Conservation (phyloP, 2,888 invertebrate genomes). For the Leistus spinibarbis region DNA sequence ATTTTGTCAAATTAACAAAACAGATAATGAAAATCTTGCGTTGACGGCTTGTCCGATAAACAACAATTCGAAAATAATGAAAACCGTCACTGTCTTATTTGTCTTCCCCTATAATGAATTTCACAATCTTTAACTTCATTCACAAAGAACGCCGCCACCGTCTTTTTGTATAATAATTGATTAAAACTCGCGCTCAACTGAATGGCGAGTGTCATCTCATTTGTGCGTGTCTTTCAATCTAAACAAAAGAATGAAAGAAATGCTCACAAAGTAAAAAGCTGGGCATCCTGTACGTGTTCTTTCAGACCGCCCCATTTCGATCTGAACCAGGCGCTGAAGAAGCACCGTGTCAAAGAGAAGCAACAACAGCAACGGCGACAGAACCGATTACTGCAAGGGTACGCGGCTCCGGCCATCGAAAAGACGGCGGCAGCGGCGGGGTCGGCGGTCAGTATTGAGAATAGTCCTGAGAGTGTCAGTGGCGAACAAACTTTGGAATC, state of each 20-base stretch:
- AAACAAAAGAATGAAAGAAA: conserved; percentile 1
- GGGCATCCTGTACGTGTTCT: conserved; percentile 27
- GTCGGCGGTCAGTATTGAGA: neutral
- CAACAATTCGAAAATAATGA: neutral
- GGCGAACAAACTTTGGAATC: conserved; percentile 12
- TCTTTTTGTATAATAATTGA: neutral
- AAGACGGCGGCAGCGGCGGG: neutral
- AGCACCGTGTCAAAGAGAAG: conserved; percentile 62
- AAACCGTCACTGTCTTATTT: neutral
- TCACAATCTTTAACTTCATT: neutral
- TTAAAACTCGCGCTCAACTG: neutral
- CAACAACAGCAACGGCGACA: conserved; percentile 49
- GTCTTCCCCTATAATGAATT: neutral
- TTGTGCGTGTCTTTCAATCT: neutral
- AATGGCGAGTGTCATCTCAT: neutral
- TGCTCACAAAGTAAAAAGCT: too few relatives aligned
- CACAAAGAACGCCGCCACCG: neutral
- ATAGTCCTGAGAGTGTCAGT: neutral
- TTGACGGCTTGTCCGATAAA: neutral
- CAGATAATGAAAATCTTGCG: neutral
- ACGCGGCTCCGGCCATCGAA: conserved; percentile 43
- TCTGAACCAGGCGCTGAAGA: conserved; percentile 63
- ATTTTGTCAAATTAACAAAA: neutral
- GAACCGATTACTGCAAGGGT: conserved; percentile 50
- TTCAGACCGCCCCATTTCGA: conserved; percentile 66